Conservation (phyloP, 2,797 vertebrate genomes). For the Arnoldichthys spilopterus region DNA sequence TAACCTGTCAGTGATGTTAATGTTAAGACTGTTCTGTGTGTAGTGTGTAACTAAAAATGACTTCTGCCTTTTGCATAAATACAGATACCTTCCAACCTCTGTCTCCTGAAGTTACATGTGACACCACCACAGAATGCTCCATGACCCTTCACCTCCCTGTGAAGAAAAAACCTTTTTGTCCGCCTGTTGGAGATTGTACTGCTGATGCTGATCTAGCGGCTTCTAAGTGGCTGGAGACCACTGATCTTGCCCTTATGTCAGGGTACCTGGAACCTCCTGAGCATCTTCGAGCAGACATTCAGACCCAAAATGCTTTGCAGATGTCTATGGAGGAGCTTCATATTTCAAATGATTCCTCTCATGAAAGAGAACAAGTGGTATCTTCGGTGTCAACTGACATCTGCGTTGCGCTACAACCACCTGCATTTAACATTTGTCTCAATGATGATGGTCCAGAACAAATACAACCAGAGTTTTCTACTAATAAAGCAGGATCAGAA, state of each 20-base stretch:
- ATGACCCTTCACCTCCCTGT: not conserved
- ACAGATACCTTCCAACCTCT: constrained; percentile 64
- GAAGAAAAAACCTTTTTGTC: not conserved
- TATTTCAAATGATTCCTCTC: not conserved
- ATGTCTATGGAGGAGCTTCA: not conserved
- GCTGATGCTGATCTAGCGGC: not conserved
- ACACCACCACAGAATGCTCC: constrained; percentile 58
- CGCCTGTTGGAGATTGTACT: not conserved
- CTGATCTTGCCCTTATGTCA: not conserved
- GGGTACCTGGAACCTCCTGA: not conserved
- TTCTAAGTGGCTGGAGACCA: not conserved
- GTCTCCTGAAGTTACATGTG: constrained; percentile 75
- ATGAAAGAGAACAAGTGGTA: not conserved
- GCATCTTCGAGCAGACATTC: not conserved
- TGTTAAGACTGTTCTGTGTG: too few species aligned
- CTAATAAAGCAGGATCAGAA: not conserved
- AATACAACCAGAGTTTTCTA: not conserved
- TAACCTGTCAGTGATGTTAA: too few species aligned
- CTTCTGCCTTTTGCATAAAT: not conserved
- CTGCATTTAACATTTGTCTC: not conserved
- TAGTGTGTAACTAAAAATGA: too few species aligned
- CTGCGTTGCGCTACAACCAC: not conserved
- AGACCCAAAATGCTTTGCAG: not conserved
- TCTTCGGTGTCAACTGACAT: not conserved
- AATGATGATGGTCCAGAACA: not conserved